Base-by-base conservation (phyloP, 2,113 vertebrate species). In the Micronisus gabar region DNA sequence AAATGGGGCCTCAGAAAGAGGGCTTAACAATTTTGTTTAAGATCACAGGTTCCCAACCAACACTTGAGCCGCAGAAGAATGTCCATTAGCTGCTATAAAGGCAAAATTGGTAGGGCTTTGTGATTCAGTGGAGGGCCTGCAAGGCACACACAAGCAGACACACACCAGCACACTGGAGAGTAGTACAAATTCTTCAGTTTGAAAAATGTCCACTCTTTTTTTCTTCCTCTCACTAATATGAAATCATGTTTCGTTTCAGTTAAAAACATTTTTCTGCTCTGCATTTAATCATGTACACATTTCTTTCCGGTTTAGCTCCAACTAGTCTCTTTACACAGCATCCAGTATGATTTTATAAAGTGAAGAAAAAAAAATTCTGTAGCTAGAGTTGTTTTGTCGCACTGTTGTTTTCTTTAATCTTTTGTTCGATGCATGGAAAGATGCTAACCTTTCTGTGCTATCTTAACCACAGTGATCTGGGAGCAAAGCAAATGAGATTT, bases 401-500 rank as follows among this genome's bases (percentile, higher is more conserved):
- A 41, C 32, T 68, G 52, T 63, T 92, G 75, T 87, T 91, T 86
- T 83, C 91, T 95, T 82, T 74, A 86, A 80, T 78, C 79, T 82
- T 93, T 95, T 95, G 76, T 93, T 76, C 40, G 12, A 41, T 72
- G 47, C 80, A 87, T 52, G 90, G 91, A 95, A 94, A 83, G 92
- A 96, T 71, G 76, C 66, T 92, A 92, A 82, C 84, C n/a, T 83
- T 97, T 75, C 81, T 47, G 43, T 74, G 56, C 71, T 68, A 90
- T 95, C 93, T 96, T 95, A 97, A 95, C 96, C 0, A 4, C 55
- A 55, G 91, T 80, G 95, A 96, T 93, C 53, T 43, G 38, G 81
- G 91, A 94, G 92, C 43, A 94, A 96, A 93, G 63, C 63, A 91
- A 96, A 96, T 95, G 74, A 94, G 79, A 95, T 95, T 93, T 93